phyloP scores from a whole-genome alignment of 2,888 invertebrate genomes.

The Ephialtes manifestator region DNA sequence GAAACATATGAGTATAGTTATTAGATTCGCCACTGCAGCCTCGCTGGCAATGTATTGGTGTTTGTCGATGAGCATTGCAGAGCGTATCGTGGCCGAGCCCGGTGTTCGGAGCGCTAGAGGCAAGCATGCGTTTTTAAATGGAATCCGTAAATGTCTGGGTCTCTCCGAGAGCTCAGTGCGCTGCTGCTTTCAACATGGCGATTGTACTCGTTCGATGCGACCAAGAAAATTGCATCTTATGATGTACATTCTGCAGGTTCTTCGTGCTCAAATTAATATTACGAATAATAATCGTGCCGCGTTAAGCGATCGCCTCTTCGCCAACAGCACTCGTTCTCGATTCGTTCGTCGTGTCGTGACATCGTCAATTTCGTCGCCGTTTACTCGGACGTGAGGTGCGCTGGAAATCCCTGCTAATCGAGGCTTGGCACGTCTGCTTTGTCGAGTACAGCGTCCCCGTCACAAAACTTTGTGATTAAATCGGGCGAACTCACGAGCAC shows the following conservation, averaged over 20 bases:
- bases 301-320: slow-evolving; percentile 14
- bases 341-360: neutral
- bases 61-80: neutral
- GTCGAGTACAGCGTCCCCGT: neutral
- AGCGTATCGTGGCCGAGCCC: neutral
- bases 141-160: slow-evolving; percentile 50
- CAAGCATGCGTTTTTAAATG: slow-evolving; percentile 57
- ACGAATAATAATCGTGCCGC: slow-evolving; percentile 5
- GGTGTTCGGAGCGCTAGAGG: slow-evolving; percentile 22
- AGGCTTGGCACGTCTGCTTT: neutral
- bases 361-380: slow-evolving; percentile 2
- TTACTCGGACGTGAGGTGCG: slow-evolving; percentile 13
- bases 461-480: neutral
- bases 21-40: neutral
- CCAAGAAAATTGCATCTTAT: slow-evolving; percentile 37
- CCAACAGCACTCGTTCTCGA: neutral
- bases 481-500: neutral
- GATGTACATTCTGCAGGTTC: slow-evolving; percentile 1
- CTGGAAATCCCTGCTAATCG: neutral
- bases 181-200: slow-evolving; percentile 78
- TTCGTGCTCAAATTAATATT: neutral
- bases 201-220: slow-evolving; percentile 73
- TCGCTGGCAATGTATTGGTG: slow-evolving; percentile 4
- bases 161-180: slow-evolving; percentile 38
- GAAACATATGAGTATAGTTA: neutral